These are phyloP conservation scores for Aphidius ervi DNA, from an alignment of 1,140 invertebrate species.

Conservation along the genomic window DNA sequence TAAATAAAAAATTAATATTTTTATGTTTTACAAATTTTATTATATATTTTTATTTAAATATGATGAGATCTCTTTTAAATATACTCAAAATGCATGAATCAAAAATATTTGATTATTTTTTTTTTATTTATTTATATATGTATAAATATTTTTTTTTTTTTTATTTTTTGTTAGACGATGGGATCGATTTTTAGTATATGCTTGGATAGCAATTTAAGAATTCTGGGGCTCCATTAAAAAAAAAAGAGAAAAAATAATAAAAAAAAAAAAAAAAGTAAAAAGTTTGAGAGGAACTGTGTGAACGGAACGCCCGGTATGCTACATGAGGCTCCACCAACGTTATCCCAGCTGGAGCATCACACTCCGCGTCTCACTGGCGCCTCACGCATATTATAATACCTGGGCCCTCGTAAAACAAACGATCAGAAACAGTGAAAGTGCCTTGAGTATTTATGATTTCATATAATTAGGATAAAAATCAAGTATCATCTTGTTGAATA, in stretches of 20 bases:
- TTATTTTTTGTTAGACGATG: neutral
- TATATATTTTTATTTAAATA: too few species aligned
- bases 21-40: too few species aligned
- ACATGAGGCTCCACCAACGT: neutral
- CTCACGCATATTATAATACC: slow-evolving; percentile 19
- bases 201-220: too few species aligned
- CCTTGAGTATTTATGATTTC: slow-evolving; percentile 18
- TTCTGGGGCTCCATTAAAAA: slow-evolving; percentile 11
- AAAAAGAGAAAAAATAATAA: slow-evolving; percentile 2
- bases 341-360: slow-evolving; percentile 18
- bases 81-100: too few species aligned
- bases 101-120: too few species aligned
- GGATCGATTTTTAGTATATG: slow-evolving; percentile 6
- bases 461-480: slow-evolving; percentile 18
- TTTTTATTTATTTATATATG: too few species aligned
- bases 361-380: slow-evolving; percentile 21
- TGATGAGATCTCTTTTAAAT: too few species aligned
- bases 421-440: slow-evolving; percentile 16
- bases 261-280: neutral
- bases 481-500: too few species aligned
- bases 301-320: slow-evolving; percentile 16
- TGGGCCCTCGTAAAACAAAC: slow-evolving; percentile 21
- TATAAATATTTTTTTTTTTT: neutral
- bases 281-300: slow-evolving; percentile 12
- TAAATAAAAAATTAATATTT: too few species aligned